These are phyloP conservation scores for Pachypanchax playfairii DNA, from an alignment of 2,113 vertebrate genomes.

Conservation along the genomic window DNA sequence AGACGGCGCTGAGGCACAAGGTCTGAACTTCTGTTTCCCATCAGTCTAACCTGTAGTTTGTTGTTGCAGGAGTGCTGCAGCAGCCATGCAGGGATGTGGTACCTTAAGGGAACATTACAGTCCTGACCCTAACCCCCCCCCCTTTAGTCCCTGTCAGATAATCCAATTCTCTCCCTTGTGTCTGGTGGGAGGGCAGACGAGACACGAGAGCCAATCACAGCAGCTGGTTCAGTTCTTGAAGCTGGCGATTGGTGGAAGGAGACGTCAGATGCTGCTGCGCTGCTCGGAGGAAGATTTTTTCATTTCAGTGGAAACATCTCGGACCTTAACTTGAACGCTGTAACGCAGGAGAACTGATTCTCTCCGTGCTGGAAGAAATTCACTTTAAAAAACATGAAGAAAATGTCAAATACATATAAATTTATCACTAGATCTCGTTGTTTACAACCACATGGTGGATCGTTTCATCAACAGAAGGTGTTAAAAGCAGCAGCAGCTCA, in stretches of 20 bases:
- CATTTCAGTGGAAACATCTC: conserved; percentile 24
- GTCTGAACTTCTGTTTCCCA: not conserved
- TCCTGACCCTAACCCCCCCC: conserved; percentile 85
- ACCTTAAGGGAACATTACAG: conserved; percentile 95
- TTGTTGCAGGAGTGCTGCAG: conserved; percentile 91
- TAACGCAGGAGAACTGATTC: conserved; percentile 29
- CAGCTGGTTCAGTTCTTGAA: conserved; percentile 41
- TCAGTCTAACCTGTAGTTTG: not conserved
- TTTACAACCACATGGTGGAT: conserved; percentile 35
- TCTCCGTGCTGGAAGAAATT: conserved; percentile 16
- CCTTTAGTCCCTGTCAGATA: conserved; percentile 37
- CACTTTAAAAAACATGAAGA: conserved; percentile 20
- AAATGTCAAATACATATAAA: conserved; percentile 5
- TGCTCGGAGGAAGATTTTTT: conserved; percentile 45
- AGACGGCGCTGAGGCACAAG: accelerated
- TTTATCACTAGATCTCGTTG: conserved; percentile 15
- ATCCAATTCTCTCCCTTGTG: conserved; percentile 42
- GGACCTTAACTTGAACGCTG: conserved; percentile 10
- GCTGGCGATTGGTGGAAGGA: conserved; percentile 24
- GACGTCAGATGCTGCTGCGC: conserved; percentile 26
- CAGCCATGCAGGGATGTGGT: conserved; percentile 95
- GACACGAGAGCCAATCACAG: conserved; percentile 57
- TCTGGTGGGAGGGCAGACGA: conserved; percentile 54
- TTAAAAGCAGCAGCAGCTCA: no score
- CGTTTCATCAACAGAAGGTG: conserved; percentile 27